Evolutionary conservation across 2,113 vertebrate genomes (phyloP).

Genomic region (Cinclus mexicanus): DNA sequence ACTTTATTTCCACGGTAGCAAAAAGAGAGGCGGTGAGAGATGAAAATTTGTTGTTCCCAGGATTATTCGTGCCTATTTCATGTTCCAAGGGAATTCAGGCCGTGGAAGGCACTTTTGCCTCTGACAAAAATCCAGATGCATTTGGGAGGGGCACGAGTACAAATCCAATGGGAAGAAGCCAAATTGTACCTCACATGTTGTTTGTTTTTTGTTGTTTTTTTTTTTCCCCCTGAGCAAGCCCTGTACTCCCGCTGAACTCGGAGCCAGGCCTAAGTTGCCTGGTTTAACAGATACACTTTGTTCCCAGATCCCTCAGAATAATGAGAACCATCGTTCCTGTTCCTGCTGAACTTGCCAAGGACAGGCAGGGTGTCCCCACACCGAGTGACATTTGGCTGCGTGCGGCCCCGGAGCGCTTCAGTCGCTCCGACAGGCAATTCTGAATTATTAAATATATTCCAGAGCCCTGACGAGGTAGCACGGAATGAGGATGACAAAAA

Average conservation of each 20-base stretch:
- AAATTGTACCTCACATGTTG: background rate
- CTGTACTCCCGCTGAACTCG: background rate
- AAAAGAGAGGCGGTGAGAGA: background rate
- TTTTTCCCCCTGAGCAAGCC: background rate
- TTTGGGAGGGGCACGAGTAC: background rate
- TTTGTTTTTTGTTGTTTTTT: background rate
- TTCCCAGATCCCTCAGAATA: background rate
- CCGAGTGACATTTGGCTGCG: background rate
- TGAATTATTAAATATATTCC: background rate
- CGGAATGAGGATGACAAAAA: background rate
- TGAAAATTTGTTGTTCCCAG: rapidly evolving
- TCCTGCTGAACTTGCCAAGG: background rate
- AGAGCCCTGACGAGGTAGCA: background rate
- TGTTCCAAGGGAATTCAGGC: background rate
- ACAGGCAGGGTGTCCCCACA: background rate
- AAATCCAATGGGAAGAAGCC: background rate
- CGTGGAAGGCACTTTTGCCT: background rate
- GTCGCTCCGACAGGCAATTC: background rate
- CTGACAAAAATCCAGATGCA: background rate
- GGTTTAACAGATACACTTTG: background rate
- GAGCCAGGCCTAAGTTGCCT: background rate
- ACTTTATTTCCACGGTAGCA: background rate
- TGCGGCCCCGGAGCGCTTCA: background rate
- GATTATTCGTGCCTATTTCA: background rate
- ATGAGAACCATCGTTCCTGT: rapidly evolving